Percentiles rank a stretch among this genome's conserved stretches.
Evolutionary conservation across 37 sponge, comb jelly and placozoan species (phyloP).

Genomic region (Beroe ovata): DNA sequence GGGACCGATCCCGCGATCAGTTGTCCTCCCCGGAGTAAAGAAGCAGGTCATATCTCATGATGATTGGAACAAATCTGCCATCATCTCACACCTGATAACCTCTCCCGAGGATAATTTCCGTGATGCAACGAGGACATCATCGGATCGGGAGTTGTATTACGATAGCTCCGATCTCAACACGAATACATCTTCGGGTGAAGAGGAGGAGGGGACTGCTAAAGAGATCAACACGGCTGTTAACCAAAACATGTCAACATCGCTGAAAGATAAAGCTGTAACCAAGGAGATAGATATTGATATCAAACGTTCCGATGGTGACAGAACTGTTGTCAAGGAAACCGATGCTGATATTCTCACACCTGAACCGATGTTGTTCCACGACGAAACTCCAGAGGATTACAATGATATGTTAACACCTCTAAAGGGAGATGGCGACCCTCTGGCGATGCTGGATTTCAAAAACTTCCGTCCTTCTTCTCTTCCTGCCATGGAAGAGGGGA

Average conservation of each 20-base stretch:
- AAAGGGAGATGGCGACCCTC: neutral
- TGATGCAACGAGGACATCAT: neutral
- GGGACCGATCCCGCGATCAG: neutral
- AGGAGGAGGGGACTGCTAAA: neutral
- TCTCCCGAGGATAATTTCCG: slow-evolving; percentile 32
- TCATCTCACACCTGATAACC: neutral
- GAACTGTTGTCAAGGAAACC: too few species aligned
- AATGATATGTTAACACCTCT: slow-evolving; percentile 11
- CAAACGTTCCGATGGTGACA: neutral
- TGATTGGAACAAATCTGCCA: slow-evolving; percentile 3
- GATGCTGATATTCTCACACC: neutral
- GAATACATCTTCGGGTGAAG: neutral
- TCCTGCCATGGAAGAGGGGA: neutral
- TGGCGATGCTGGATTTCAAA: neutral
- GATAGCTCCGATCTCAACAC: slow-evolving; percentile 30
- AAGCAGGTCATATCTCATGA: neutral
- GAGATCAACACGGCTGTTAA: slow-evolving; percentile 17
- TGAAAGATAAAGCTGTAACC: neutral
- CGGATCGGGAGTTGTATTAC: slow-evolving; percentile 25
- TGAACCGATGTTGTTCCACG: neutral
- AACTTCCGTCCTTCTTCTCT: neutral
- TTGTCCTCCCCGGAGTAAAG: neutral
- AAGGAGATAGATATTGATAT: neutral
- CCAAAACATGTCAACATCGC: neutral
- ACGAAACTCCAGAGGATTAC: neutral